Percentiles rank a stretch among this genome's conserved stretches.
Evolutionary conservation across 2,113 vertebrate species (phyloP).

Genomic region (Artemisiospiza belli): DNA sequence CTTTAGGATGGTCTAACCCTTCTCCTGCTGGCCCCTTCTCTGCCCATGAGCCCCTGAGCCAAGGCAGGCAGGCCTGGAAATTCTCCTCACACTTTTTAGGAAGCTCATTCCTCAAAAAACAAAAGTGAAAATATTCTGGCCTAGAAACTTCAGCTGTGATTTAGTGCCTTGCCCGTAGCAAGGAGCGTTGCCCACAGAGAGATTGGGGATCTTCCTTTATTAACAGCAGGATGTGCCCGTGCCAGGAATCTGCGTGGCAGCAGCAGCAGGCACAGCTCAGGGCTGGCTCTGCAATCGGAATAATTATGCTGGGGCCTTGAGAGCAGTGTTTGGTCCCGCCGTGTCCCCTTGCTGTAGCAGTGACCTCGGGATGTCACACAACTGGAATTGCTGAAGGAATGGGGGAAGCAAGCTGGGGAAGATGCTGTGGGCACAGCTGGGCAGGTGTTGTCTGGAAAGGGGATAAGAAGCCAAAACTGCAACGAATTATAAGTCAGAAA

Average conservation of each 20-base stretch:
- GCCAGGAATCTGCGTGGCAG: not conserved
- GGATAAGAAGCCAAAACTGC: not conserved
- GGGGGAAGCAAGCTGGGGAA: not conserved
- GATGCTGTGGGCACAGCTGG: not conserved
- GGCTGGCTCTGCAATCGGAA: not conserved
- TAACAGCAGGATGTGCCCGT: not conserved
- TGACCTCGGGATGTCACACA: not conserved
- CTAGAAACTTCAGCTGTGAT: constrained; percentile 59
- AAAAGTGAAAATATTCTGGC: not conserved
- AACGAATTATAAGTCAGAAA: not conserved
- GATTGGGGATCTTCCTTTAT: constrained; percentile 10
- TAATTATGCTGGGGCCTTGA: not conserved
- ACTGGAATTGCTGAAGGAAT: not conserved
- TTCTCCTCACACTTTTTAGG: not conserved
- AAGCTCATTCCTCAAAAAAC: not conserved
- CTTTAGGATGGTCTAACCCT: not conserved
- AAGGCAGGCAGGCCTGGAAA: not conserved
- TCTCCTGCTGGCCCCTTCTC: not conserved
- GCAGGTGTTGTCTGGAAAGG: not conserved
- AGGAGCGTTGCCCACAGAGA: not conserved
- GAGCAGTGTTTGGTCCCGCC: not conserved
- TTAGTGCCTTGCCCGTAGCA: not conserved
- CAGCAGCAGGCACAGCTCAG: not conserved
- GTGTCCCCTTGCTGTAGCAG: accelerated
- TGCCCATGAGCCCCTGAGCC: not conserved